phyloP scores from a whole-genome alignment of 2,797 vertebrate genomes.

The Rhyacichthys aspro region DNA sequence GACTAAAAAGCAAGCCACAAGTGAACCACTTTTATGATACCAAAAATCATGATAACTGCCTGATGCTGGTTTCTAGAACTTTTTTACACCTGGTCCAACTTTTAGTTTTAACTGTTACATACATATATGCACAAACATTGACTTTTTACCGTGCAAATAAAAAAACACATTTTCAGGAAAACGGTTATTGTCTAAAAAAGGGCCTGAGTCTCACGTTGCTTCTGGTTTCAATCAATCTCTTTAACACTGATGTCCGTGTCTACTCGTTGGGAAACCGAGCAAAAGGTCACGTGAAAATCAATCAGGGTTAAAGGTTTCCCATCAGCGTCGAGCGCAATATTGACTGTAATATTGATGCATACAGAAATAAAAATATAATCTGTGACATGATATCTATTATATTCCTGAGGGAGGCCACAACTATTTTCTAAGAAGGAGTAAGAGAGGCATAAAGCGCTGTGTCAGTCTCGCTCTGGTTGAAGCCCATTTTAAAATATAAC shows the following conservation, averaged over 20 bases:
- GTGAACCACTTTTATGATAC: too few relatives aligned
- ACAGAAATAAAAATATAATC: slow-evolving; percentile 1
- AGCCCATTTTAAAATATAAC: neutral
- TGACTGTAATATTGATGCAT: neutral
- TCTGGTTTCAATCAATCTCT: slow-evolving; percentile 1
- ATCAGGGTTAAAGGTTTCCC: slow-evolving; percentile 2
- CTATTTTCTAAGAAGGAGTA: neutral
- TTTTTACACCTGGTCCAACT: too few relatives aligned
- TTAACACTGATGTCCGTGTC: neutral
- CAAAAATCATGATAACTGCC: too few relatives aligned
- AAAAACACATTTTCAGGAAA: neutral
- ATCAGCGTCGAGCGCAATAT: neutral
- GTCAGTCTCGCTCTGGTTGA: neutral
- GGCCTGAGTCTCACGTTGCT: neutral
- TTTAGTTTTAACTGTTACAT: too few relatives aligned
- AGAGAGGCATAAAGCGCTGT: neutral
- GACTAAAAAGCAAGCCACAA: too few relatives aligned
- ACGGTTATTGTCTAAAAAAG: too few relatives aligned
- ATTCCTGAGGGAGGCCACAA: neutral
- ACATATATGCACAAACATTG: too few relatives aligned
- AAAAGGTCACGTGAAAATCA: neutral
- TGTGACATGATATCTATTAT: neutral
- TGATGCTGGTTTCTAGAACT: too few relatives aligned
- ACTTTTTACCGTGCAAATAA: too few relatives aligned
- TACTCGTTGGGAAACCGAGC: neutral